Evolutionary conservation across 2,113 vertebrate genomes (phyloP), one percentile per base, ranked within the genome.

Genomic region (Hemichromis elongatus): DNA sequence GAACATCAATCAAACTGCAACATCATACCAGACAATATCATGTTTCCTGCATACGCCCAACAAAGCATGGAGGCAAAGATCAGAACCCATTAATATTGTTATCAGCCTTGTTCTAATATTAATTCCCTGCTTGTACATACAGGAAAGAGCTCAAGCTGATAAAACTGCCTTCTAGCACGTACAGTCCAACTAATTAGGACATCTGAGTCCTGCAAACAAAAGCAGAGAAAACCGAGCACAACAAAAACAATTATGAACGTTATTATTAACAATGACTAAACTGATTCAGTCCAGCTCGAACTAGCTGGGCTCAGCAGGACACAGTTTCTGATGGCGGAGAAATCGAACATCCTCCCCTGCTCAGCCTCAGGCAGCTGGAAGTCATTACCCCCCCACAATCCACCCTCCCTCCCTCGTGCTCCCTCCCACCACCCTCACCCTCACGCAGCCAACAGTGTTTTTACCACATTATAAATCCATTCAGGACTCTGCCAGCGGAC

Each of bases 311-410:
- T 55, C 28, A 52, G 45, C 40, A 59, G 50, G 55, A 80, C 73
- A 63, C 33, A 42, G 54, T 28, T 79, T 66, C 68, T 77, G 47
- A 53, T 45, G 82, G 86, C 73, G 89, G 47, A 82, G 86, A 86
- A 88, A 91, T 90, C 87, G 83, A 91, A 79, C 82, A 14, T 79
- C 68, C 81, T 45, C 50, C 83, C 59, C 33, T 28, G 57, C 35
- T 82, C 12, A 9, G 87, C 79, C 63, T 80, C 85, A 50, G 57
- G 82, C 90, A 93, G 88, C 91, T 93, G 92, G 92, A 92, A 92
- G 78, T 90, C 91, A 92, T 93, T 92, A 93, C 42, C 30, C 30
- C 30, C 33, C 33, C 33, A 3, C 7, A 1, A 37, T 0, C 19
- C 19, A 13, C 59, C 59, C 59, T 13, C 66, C 40, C 66, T 26